Percentiles rank a stretch among this genome's conserved stretches.
These are phyloP conservation scores for Autographa gamma DNA, from an alignment of 2,888 invertebrate species.

Conservation along the genomic window DNA sequence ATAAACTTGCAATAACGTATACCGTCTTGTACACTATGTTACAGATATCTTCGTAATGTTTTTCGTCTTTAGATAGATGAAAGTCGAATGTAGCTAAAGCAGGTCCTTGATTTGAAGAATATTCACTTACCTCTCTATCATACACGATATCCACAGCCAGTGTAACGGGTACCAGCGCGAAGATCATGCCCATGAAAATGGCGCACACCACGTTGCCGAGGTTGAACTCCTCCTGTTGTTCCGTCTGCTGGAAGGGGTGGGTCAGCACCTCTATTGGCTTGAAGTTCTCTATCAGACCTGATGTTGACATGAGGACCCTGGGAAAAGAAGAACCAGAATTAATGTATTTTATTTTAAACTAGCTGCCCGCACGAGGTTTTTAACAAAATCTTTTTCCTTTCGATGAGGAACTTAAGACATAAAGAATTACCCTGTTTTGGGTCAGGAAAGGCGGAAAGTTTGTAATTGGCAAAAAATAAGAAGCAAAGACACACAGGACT, in stretches of 20 bases:
- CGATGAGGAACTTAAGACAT: too few relatives aligned
- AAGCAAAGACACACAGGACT: too few relatives aligned
- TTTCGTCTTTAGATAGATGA: too few relatives aligned
- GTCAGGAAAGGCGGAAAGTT: too few relatives aligned
- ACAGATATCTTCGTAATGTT: too few relatives aligned
- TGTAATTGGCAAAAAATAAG: neutral
- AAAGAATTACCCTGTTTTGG: too few relatives aligned
- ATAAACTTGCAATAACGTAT: too few relatives aligned
- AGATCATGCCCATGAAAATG: slow-evolving; percentile 94
- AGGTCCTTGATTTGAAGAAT: neutral
- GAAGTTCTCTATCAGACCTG: slow-evolving; percentile 79
- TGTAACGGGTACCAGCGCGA: slow-evolving; percentile 93
- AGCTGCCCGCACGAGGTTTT: too few relatives aligned
- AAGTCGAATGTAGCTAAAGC: too few relatives aligned
- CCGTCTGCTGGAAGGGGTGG: slow-evolving; percentile 93
- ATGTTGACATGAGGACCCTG: slow-evolving; percentile 80
- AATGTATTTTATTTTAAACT: too few relatives aligned
- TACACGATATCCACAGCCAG: slow-evolving; percentile 94
- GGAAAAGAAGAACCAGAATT: neutral
- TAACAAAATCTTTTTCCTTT: too few relatives aligned
- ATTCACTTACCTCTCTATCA: slow-evolving; percentile 92
- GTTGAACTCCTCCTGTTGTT: slow-evolving; percentile 92
- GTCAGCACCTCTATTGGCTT: slow-evolving; percentile 90
- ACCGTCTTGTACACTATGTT: too few relatives aligned
- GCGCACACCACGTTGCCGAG: slow-evolving; percentile 92